Conservation (phyloP, 2,113 vertebrate genomes). For the Ranitomeya variabilis region DNA sequence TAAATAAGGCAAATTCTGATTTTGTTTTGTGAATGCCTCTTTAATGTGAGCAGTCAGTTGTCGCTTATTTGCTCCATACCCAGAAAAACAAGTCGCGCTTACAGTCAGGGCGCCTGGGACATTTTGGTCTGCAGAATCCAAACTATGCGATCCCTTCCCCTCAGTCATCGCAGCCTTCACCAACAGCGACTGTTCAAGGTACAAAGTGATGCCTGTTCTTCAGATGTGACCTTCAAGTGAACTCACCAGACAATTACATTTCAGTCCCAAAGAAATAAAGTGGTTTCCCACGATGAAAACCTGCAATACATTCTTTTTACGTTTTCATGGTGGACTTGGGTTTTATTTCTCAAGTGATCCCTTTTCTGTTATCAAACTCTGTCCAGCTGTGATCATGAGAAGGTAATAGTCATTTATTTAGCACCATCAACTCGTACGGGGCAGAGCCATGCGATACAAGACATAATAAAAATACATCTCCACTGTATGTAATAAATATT, state of each 20-base stretch:
- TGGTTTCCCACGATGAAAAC: conserved; percentile 29
- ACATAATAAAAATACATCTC: neutral
- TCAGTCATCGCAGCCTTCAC: conserved; percentile 12
- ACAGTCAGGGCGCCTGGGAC: neutral
- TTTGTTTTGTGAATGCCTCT: neutral
- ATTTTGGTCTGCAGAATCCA: conserved; percentile 22
- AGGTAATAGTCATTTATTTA: neutral
- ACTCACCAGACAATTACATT: neutral
- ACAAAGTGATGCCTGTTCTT: conserved; percentile 50
- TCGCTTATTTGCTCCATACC: neutral
- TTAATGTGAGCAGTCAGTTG: neutral
- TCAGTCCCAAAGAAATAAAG: neutral
- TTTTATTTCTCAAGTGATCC: neutral
- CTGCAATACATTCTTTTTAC: neutral
- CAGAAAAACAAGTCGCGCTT: neutral
- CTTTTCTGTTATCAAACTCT: neutral
- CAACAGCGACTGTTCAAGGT: conserved; percentile 13
- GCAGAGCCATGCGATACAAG: neutral
- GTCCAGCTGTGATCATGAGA: neutral
- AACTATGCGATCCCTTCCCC: conserved; percentile 17
- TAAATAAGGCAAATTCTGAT: neutral
- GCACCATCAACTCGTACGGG: neutral
- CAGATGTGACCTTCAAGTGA: conserved; percentile 47
- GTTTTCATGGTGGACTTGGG: neutral
- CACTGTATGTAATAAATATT: neutral